Percentiles rank a stretch among this genome's conserved stretches.
Evolutionary conservation across 2,797 vertebrate genomes (phyloP).

Genomic region (Lophotriccus pileatus): DNA sequence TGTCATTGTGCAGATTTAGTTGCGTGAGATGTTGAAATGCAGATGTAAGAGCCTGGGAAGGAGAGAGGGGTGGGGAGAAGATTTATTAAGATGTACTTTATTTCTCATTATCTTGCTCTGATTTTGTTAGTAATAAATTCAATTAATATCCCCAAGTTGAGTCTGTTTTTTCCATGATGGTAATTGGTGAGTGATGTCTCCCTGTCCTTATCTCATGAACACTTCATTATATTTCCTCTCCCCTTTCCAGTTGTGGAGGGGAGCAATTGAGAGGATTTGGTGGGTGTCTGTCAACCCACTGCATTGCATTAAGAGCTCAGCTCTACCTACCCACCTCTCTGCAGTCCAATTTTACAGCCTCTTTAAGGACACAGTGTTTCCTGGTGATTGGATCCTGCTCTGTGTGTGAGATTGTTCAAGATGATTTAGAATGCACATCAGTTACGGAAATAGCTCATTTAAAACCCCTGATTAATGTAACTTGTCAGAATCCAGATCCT

Average conservation of each 20-base stretch:
- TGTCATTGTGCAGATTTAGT: background rate
- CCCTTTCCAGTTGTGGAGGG: no score
- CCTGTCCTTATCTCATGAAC: background rate
- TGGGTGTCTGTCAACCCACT: background rate
- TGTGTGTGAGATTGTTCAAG: background rate
- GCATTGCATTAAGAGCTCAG: background rate
- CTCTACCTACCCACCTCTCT: background rate
- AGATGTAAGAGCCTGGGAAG: background rate
- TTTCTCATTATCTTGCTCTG: background rate
- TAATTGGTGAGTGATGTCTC: background rate
- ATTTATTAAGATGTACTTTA: background rate
- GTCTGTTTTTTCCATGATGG: background rate
- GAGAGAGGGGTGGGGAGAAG: background rate
- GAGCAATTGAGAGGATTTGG: background rate
- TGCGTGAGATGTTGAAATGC: background rate
- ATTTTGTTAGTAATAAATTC: background rate
- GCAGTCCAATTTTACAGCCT: background rate
- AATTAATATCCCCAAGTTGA: background rate
- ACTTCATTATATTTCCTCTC: background rate
- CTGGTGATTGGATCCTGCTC: background rate
- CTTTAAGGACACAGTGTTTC: background rate
- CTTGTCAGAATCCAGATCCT: background rate
- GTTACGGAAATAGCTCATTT: slow-evolving; percentile 12
- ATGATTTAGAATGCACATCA: background rate
- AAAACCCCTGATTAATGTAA: background rate